phyloP scores from a whole-genome alignment of 2,797 vertebrate species.

The Bucorvus abyssinicus region DNA sequence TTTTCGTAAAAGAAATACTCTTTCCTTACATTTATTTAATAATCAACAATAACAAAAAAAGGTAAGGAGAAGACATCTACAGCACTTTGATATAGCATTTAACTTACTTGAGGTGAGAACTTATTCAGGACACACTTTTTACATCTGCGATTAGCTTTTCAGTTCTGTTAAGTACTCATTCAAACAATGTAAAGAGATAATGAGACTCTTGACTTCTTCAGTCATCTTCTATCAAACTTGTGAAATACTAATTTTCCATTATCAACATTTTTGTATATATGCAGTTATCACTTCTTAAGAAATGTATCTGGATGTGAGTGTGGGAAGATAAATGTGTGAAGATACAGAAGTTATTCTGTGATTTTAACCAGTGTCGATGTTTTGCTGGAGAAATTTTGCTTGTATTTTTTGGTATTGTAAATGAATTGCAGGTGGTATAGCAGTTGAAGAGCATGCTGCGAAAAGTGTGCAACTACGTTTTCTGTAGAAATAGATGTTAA shows the following conservation, averaged over 20 bases:
- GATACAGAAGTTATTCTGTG: rapidly evolving
- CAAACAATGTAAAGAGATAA: not conserved
- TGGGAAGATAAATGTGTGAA: not conserved
- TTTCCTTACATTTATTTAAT: not conserved
- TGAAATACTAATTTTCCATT: not conserved
- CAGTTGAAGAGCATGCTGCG: not conserved
- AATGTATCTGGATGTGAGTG: not conserved
- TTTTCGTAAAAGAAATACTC: not conserved
- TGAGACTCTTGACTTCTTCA: not conserved
- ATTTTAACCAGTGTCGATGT: not conserved
- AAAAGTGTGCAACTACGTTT: not conserved
- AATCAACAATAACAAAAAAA: not conserved
- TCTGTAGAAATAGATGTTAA: not conserved
- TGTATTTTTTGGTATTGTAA: not conserved
- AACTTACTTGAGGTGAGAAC: not conserved
- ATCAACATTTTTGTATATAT: not conserved
- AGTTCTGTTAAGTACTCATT: not conserved
- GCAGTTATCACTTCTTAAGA: not conserved
- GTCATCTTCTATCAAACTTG: not conserved
- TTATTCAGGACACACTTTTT: not conserved
- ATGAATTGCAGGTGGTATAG: not conserved
- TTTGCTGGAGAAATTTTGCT: not conserved
- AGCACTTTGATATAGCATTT: not conserved
- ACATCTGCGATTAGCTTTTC: not conserved
- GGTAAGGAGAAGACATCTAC: not conserved